Base-by-base conservation (phyloP, 37 sponge, comb jelly and placozoan species). In the Ephydatia muelleri region DNA sequence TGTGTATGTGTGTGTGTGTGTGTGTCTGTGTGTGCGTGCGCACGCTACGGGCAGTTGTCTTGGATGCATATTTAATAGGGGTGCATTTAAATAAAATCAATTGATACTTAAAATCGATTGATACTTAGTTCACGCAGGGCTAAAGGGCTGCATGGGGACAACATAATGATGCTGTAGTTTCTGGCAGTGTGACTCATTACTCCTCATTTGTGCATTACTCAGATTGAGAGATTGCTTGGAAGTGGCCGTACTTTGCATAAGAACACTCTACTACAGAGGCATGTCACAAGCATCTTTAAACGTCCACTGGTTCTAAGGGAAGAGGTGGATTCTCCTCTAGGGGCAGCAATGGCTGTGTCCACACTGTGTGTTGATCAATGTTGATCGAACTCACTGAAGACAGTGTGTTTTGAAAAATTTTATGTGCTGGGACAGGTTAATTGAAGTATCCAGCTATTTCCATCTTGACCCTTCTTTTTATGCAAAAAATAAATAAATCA, bases 241-340 rank as follows among this genome's bases (percentile, higher is more conserved):
- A 82, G 91, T 92, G 96, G 96, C 13, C 80, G 80, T 26, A 76
- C 82, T 30, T 48, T 95, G 70, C 73, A 85, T 70, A 77, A 49
- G 30, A 90, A 95, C 75, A 21, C 43, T 9, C 81, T 90, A 21
- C 68, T 92, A 19, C 85, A 65, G 43, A 68, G 85, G 25, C 88
- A 90, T 49, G 47, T 90, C 29, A 32, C 84, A 33, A 37, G 68
- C 11, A 86, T 78, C 35, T 95, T 92, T 57, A 35, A 31, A 23
- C 85, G 87, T 30, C 85, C 85, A 16, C 72, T 95, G 35, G 65
- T 48, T 22, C 32, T 95, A n/a, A 87, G 37, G 37, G 73, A 34
- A 25, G 65, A 35, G 12, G 80, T 68, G 14, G 85, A 84, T 73
- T 88, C 96, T 64, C 89, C 93, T 14, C n/a, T 88, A 31, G 96